phyloP scores from a whole-genome alignment of 2,113 vertebrate genomes.

The Pholis gunnellus region DNA sequence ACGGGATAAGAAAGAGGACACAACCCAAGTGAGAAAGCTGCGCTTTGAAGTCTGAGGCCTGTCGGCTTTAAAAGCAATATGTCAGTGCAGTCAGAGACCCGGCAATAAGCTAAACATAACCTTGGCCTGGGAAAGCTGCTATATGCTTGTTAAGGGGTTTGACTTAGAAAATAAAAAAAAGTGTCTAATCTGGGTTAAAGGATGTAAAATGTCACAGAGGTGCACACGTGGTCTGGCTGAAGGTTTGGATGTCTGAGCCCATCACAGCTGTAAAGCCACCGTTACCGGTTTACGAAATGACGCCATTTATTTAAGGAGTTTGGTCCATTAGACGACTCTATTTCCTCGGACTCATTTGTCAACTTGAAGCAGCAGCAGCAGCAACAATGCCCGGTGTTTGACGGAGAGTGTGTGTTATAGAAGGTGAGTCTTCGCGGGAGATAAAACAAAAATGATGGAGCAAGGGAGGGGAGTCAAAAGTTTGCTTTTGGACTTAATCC shows the following conservation, averaged over 20 bases:
- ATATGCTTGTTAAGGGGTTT: slow-evolving; percentile 49
- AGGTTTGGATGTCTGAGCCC: slow-evolving; percentile 23
- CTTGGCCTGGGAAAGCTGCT: slow-evolving; percentile 52
- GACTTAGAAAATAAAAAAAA: slow-evolving; percentile 31
- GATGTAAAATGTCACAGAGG: slow-evolving; percentile 53
- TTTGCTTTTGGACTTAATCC: slow-evolving; percentile 66
- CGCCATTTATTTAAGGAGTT: slow-evolving; percentile 58
- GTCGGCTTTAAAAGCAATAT: slow-evolving; percentile 55
- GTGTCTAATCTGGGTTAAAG: slow-evolving; percentile 60
- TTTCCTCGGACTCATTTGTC: slow-evolving; percentile 66
- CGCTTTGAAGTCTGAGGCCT: slow-evolving; percentile 43
- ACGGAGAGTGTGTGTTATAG: slow-evolving; percentile 23
- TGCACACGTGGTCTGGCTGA: slow-evolving; percentile 30
- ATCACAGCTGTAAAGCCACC: slow-evolving; percentile 24
- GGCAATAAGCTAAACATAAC: slow-evolving; percentile 51
- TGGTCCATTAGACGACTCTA: slow-evolving; percentile 62
- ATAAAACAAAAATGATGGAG: slow-evolving; percentile 68
- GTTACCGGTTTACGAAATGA: slow-evolving; percentile 46
- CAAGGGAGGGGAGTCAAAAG: slow-evolving; percentile 46
- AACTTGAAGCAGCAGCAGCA: slow-evolving; percentile 27
- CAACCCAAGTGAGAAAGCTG: slow-evolving; percentile 45
- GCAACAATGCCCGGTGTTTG: slow-evolving; percentile 41
- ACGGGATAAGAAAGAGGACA: slow-evolving; percentile 30
- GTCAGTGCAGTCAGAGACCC: slow-evolving; percentile 46
- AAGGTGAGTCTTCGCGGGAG: slow-evolving; percentile 53